Base-by-base conservation (phyloP, 2,797 vertebrate species). In the Danionella dracula region DNA sequence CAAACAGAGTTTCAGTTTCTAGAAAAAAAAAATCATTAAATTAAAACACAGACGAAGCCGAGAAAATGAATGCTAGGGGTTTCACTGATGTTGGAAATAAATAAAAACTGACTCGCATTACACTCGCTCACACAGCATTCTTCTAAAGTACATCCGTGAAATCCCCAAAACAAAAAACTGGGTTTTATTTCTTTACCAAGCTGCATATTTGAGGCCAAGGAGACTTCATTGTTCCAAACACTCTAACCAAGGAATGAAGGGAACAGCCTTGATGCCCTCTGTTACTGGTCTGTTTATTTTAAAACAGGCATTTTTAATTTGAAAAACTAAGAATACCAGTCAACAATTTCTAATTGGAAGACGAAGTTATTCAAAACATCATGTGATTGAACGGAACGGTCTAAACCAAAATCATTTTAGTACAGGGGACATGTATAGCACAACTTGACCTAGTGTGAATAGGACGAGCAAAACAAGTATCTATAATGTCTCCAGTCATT, bases 21-120 rank as follows among this genome's bases (percentile, higher is more conserved):
- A 6, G 41, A 56, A 41, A 56, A 41, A 20, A 41, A n/a, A 3
- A 3, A 40, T 56, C 49, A n/a, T n/a, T 35, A 37, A 29, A 20
- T 45, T 31, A 37, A 32, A 54, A 17, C 6, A 35, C 20, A 38
- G 40, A 55, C 13, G 20, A 8, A 35, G 38, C 54, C 2, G 2
- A 27, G 3, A 38, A 46, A 12, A 56, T 11, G 15, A 13, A 65
- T 45, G 40, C 50, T 50, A 31, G 10, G 31, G 15, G 15, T 23
- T 46, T 20, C 50, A 46, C 31, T 48, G 21, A 37, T 35, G 40
- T 56, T 46, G 5, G 13, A 37, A 35, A 45, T 45, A 53, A 53
- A 63, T 34, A 63, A 20, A 53, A 27, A 53, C 27, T 63, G 29
- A 32, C 61, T 64, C 38, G 21, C 29, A 44, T 54, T 29, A 51